Base-by-base conservation (phyloP, 2,888 invertebrate genomes). In the Candidula unifasciata region DNA sequence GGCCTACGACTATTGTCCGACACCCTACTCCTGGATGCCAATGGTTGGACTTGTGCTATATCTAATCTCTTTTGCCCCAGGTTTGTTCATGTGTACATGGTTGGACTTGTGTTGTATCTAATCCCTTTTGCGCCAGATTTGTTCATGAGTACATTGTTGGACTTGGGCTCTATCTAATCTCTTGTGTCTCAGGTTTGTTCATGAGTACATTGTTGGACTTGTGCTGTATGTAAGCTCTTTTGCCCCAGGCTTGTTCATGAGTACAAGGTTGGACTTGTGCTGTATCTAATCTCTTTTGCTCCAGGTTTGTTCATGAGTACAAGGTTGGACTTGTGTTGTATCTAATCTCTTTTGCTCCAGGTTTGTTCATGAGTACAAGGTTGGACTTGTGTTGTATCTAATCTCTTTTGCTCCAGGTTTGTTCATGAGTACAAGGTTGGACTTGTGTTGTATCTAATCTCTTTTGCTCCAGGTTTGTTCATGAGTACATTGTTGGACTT, bases 231-330 rank as follows among this genome's bases (percentile, higher is more conserved):
- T 95, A 30, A 91, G 94, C 79, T 94, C 93, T 88, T 95, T 95
- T 90, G 94, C 95, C 71, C 94, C 95, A 87, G 92, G 93, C 93
- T 87, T 81, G 87, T n/a, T 44, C 8, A 37, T 24, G 68, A 6
- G 27, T 27, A 2, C 3, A 91, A 95, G 86, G 87, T 93, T 10
- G 94, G 94, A 52, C 90, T 95, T 69, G 92, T 93, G 57, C 88
- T 94, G 27, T 95, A 95, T 89, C 91, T 95, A 30, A 91, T 94
- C 79, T 94, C 93, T 88, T 95, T 95, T 90, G 94, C 95, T 73
- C 94, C 94, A 87, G 92, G 93, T 93, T 87, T 81, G 3, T 35
- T 64, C n/a, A 33, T 35, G 64, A 21, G 21, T 21, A 24, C 64
- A 13, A 5, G 5, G n/a, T 64, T n/a, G n/a, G n/a, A n/a, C n/a